A percentile compares a stretch with the other conserved stretches of the same genome.
Evolutionary conservation across 2,797 vertebrate genomes (phyloP).

Genomic region (Pterois miles): DNA sequence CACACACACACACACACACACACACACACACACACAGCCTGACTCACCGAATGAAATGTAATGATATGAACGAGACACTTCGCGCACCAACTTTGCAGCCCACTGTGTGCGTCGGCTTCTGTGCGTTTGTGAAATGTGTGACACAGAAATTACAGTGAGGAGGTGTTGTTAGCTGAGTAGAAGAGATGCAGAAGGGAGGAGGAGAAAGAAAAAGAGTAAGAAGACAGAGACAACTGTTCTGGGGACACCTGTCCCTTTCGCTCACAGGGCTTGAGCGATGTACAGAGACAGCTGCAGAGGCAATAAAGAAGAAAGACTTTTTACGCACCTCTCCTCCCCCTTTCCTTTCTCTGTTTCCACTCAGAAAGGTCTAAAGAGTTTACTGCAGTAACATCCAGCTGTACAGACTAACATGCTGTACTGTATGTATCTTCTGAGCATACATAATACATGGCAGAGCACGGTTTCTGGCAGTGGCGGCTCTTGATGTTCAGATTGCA

Average conservation of each 20-base stretch:
- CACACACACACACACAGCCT: constrained; percentile 22
- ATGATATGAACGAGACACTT: constrained; percentile 73
- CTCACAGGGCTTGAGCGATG: constrained; percentile 72
- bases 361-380: constrained; percentile 49
- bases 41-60: constrained; percentile 68
- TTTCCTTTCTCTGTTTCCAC: constrained; percentile 47
- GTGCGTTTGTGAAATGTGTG: constrained; percentile 67
- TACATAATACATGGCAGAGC: constrained; percentile 74
- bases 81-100: constrained; percentile 74
- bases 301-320: constrained; percentile 71
- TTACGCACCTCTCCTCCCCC: constrained; percentile 47
- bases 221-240: constrained; percentile 74
- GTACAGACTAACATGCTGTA: constrained; percentile 22
- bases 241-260: constrained; percentile 81
- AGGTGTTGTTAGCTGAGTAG: constrained; percentile 68
- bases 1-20: constrained; percentile 2
- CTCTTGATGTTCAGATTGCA: constrained; percentile 71
- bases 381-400: constrained; percentile 39
- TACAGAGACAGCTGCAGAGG: constrained; percentile 82
- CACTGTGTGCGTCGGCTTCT: constrained; percentile 66
- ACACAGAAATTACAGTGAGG: constrained; percentile 72
- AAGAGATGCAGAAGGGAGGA: constrained; percentile 53
- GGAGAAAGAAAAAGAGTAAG: constrained; percentile 15
- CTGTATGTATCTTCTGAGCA: constrained; percentile 63
- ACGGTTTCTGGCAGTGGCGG: constrained; percentile 64